Conservation (phyloP, 2,888 invertebrate species). For the Pseudococcus jackbeardsleyi region DNA sequence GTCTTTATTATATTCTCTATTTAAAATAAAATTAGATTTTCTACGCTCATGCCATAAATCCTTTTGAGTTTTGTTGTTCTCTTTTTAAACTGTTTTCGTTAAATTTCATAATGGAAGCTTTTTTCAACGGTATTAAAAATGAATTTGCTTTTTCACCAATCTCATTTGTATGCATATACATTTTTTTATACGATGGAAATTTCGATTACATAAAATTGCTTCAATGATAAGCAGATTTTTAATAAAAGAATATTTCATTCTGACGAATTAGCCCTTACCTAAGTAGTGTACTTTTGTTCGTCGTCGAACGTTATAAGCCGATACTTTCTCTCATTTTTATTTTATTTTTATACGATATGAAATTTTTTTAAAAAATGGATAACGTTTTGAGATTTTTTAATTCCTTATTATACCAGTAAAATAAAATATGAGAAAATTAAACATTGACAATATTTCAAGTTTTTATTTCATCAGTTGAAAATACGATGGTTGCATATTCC, state of each 20-base stretch:
- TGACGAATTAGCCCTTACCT: not conserved
- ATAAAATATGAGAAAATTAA: no score
- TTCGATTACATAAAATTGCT: not conserved
- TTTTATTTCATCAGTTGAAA: no score
- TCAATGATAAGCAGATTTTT: not conserved
- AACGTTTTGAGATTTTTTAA: no score
- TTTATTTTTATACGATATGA: no score
- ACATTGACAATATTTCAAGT: no score
- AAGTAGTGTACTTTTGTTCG: not conserved
- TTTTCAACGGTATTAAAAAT: not conserved
- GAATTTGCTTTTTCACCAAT: constrained; percentile 7
- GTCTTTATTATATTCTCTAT: constrained; percentile 18
- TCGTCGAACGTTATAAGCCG: not conserved
- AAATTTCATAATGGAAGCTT: constrained; percentile 39
- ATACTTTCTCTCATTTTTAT: no score
- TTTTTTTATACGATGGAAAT: not conserved
- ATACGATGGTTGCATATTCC: no score
- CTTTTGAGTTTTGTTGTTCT: constrained; percentile 39
- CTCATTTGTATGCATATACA: not conserved
- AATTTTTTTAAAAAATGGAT: no score
- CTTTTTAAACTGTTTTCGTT: constrained; percentile 29
- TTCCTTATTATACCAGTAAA: no score
- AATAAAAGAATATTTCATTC: not conserved
- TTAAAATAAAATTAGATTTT: constrained; percentile 54
- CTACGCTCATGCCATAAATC: constrained; percentile 33